Evolutionary conservation across 2,888 invertebrate species (phyloP).

Genomic region (Drosophila infuscata): DNA sequence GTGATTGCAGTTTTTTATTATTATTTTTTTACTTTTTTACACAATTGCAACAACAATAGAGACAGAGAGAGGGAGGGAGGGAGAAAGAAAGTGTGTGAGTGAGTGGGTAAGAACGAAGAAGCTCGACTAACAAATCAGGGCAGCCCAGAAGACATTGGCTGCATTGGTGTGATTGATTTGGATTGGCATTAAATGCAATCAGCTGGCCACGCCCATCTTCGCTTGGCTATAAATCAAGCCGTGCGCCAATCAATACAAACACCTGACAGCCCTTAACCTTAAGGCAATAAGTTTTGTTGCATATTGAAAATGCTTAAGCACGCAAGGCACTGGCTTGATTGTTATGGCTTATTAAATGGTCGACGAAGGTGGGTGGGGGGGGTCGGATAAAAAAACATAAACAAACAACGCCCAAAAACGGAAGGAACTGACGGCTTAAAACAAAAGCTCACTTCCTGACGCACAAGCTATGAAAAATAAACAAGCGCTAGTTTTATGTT

Average conservation of each 20-base stretch:
- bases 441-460: constrained; percentile 78
- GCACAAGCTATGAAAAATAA: constrained; percentile 72
- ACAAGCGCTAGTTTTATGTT: constrained; percentile 59
- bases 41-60: constrained; percentile 26
- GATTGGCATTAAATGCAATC: constrained; percentile 72
- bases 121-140: constrained; percentile 30
- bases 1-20: constrained; percentile 51
- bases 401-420: constrained; percentile 66
- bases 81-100: neutral
- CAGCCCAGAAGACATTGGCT: constrained; percentile 18
- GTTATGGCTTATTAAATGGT: constrained; percentile 70
- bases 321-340: constrained; percentile 49
- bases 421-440: constrained; percentile 80
- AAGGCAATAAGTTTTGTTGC: constrained; percentile 47
- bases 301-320: constrained; percentile 49
- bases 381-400: constrained; percentile 26
- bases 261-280: constrained; percentile 60
- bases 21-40: constrained; percentile 17
- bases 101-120: constrained; percentile 1
- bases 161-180: constrained; percentile 67
- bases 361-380: neutral
- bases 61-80: too few relatives aligned
- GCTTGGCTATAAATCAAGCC: constrained; percentile 49
- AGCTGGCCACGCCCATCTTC: constrained; percentile 53
- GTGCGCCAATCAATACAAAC: constrained; percentile 57